A percentile compares a stretch with the other conserved stretches of the same genome.
Evolutionary conservation across 2,113 vertebrate species (phyloP).

Genomic region (Macaca nemestrina): DNA sequence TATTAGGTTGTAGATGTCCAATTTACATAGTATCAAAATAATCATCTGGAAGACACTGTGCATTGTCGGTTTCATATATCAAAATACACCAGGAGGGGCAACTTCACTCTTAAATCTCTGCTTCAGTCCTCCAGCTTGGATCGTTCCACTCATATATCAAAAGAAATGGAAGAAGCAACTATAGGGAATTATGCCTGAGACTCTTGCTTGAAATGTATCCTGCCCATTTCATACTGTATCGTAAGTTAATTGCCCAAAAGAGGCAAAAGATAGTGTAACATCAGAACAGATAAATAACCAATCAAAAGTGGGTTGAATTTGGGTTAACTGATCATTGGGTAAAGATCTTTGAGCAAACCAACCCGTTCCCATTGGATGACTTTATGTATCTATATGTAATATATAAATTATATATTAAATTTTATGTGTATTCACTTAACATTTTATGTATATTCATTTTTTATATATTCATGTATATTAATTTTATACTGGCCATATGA

Average conservation of each 20-base stretch:
- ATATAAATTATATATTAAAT: neutral
- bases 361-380: neutral
- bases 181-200: neutral
- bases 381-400: neutral
- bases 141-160: neutral
- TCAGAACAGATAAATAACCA: neutral
- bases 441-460: neutral
- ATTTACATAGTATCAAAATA: neutral
- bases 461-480: neutral
- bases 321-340: neutral
- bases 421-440: neutral
- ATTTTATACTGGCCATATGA: neutral
- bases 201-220: neutral
- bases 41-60: neutral
- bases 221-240: neutral
- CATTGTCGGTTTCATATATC: neutral
- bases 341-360: neutral
- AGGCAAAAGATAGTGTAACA: neutral
- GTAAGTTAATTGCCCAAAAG: neutral
- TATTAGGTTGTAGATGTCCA: neutral
- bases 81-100: neutral
- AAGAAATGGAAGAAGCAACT: neutral
- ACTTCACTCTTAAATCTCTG: neutral
- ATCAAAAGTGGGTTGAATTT: neutral
- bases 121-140: neutral